A percentile compares a stretch with the other conserved stretches of the same genome.
Evolutionary conservation across 2,113 vertebrate species (phyloP).

Genomic region (Onychostruthus taczanowskii): DNA sequence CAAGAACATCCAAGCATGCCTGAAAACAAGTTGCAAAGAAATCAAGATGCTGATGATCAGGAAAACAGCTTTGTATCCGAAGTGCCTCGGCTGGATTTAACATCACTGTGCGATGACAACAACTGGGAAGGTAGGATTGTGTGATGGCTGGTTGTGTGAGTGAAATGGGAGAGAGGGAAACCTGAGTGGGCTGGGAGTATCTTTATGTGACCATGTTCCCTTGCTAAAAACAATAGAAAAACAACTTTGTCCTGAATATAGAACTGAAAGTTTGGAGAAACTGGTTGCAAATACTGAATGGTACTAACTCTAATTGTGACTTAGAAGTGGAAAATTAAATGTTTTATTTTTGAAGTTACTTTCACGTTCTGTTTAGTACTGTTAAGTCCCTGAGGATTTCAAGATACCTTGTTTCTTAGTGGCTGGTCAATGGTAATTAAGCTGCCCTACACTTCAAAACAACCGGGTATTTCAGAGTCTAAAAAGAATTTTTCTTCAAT

Average conservation of each 20-base stretch:
- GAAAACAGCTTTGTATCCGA: conserved; percentile 78
- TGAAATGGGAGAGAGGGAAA: neutral
- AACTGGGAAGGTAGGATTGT: conserved; percentile 88
- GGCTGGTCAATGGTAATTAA: neutral
- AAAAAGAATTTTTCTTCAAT: neutral
- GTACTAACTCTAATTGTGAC: neutral
- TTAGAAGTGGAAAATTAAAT: neutral
- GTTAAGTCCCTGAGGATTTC: neutral
- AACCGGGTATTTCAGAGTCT: neutral
- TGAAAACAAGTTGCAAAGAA: conserved; percentile 78
- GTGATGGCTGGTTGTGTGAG: neutral
- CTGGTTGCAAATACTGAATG: neutral
- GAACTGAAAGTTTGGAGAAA: neutral
- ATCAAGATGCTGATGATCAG: conserved; percentile 72
- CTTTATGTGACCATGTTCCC: neutral
- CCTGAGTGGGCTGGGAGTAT: neutral
- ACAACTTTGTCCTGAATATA: neutral
- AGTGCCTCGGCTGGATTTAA: conserved; percentile 87
- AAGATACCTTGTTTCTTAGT: neutral
- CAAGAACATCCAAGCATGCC: conserved; percentile 84
- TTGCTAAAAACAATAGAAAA: neutral
- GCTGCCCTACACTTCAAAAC: neutral
- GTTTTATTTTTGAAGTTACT: neutral
- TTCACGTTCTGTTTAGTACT: neutral
- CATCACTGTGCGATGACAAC: conserved; percentile 81